phyloP scores from a whole-genome alignment of 2,113 vertebrate species.

The Narcine bancroftii region DNA sequence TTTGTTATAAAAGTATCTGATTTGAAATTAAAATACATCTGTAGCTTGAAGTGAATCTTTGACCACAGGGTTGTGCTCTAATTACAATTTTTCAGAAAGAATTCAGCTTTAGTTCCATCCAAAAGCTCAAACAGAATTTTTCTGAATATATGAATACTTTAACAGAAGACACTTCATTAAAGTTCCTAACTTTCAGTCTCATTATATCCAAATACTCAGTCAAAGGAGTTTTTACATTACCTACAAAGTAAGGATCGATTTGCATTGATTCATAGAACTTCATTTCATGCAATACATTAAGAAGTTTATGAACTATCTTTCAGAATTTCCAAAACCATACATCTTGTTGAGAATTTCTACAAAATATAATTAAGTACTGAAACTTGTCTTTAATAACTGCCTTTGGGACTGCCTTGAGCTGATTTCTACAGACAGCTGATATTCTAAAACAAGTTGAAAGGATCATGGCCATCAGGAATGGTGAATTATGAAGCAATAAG shows the following conservation, averaged over 20 bases:
- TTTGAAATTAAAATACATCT: conserved; percentile 36
- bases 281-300: conserved; percentile 49
- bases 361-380: conserved; percentile 35
- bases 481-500: neutral
- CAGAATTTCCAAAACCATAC: conserved; percentile 31
- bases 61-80: conserved; percentile 67
- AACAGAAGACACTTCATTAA: conserved; percentile 70
- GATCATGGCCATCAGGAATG: neutral
- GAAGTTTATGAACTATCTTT: conserved; percentile 25
- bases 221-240: conserved; percentile 45
- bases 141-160: conserved; percentile 75
- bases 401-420: conserved; percentile 32
- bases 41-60: conserved; percentile 70
- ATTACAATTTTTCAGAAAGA: conserved; percentile 65
- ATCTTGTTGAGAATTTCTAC: conserved; percentile 27
- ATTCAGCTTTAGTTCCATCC: conserved; percentile 60
- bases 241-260: conserved; percentile 48
- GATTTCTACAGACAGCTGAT: neutral
- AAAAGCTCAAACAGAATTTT: conserved; percentile 74
- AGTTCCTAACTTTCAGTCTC: conserved; percentile 62
- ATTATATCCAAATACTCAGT: conserved; percentile 48
- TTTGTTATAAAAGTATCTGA: conserved; percentile 43
- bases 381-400: conserved; percentile 17
- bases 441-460: conserved; percentile 25
- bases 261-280: conserved; percentile 48